Percentiles rank a stretch among this genome's conserved stretches.
These are phyloP conservation scores for Dryobotodes eremita DNA, from an alignment of 2,888 invertebrate genomes.

Conservation along the genomic window DNA sequence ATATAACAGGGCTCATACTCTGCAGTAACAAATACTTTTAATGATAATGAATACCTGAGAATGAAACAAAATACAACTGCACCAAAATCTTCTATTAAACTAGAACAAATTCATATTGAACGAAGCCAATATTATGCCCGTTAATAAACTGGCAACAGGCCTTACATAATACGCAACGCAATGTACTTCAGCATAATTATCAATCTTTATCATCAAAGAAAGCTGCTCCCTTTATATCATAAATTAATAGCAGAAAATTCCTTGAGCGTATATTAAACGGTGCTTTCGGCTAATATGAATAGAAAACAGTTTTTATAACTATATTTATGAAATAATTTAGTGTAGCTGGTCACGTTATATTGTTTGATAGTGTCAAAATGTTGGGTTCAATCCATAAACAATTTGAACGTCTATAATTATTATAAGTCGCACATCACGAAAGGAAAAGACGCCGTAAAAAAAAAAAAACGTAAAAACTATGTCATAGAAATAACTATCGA, in stretches of 20 bases:
- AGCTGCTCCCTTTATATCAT: conserved; percentile 40
- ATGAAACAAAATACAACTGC: background rate
- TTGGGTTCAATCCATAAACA: background rate
- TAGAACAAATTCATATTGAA: background rate
- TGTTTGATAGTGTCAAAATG: conserved; percentile 31
- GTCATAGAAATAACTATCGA: background rate
- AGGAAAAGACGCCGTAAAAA: no score
- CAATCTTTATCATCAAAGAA: conserved; percentile 39
- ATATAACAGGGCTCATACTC: no score
- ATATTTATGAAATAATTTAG: conserved; percentile 56
- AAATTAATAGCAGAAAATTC: conserved; percentile 59
- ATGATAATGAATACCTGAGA: background rate
- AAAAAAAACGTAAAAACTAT: background rate
- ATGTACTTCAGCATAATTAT: conserved; percentile 18
- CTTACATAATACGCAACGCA: background rate
- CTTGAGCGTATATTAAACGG: conserved; percentile 49
- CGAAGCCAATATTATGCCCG: background rate
- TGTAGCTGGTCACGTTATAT: conserved; percentile 48
- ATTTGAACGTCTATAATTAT: background rate
- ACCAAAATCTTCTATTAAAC: background rate
- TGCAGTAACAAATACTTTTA: background rate
- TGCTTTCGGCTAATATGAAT: conserved; percentile 46
- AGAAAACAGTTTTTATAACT: conserved; percentile 54
- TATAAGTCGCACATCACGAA: background rate
- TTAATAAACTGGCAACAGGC: background rate